phyloP scores from a whole-genome alignment of 2,888 invertebrate species.

The Oscheius sp. region DNA sequence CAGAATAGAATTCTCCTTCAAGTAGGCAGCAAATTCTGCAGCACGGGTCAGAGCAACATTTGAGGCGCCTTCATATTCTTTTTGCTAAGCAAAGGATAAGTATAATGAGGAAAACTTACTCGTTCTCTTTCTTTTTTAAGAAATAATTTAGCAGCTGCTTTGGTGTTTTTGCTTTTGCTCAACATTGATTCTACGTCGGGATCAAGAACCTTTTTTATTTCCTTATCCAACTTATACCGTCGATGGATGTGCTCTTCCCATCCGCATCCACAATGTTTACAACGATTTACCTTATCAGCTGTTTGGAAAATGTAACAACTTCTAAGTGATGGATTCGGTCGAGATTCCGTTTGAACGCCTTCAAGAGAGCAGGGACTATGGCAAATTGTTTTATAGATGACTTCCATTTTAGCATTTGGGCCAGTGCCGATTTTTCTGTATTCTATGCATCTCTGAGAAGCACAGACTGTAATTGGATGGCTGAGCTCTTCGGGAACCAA shows the following conservation, averaged over 20 bases:
- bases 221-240: conserved; percentile 19
- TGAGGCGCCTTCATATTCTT: conserved; percentile 4
- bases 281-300: neutral
- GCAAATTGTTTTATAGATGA: conserved; percentile 43
- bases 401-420: conserved; percentile 2
- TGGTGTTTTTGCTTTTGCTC: neutral
- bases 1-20: conserved; percentile 38
- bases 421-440: neutral
- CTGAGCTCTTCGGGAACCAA: conserved; percentile 4
- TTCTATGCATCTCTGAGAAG: conserved; percentile 32
- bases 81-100: neutral
- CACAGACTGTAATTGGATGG: conserved; percentile 49
- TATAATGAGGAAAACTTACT: neutral
- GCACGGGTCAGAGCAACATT: neutral
- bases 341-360: conserved; percentile 28
- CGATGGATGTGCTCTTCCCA: conserved; percentile 44
- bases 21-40: conserved; percentile 17
- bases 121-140: neutral
- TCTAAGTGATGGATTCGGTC: conserved; percentile 37
- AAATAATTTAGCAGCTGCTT: neutral
- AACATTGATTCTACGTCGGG: neutral
- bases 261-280: conserved; percentile 34
- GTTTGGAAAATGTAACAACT: conserved; percentile 40
- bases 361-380: conserved; percentile 43
- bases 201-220: neutral